Conservation (phyloP, 2,797 vertebrate species). For the Molothrus aeneus region DNA sequence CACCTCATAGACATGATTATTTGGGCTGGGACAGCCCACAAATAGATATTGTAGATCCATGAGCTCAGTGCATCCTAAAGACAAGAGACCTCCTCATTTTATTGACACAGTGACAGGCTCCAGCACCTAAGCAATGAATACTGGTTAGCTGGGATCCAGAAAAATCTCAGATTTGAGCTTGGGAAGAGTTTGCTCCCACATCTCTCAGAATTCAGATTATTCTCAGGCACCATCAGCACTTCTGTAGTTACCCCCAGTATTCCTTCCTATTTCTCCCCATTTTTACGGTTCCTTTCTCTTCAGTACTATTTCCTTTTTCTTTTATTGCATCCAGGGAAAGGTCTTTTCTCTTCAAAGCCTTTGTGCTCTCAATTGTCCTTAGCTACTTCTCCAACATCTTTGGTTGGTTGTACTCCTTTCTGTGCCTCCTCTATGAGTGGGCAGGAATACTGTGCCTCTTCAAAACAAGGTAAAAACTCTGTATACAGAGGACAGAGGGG, state of each 20-base stretch:
- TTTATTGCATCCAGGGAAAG: not conserved
- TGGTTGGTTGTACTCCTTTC: not conserved
- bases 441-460: not conserved
- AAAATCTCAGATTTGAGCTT: not conserved
- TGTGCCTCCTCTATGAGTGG: not conserved
- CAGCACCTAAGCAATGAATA: not conserved
- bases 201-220: not conserved
- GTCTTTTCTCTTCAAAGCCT: not conserved
- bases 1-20: not conserved
- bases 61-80: not conserved
- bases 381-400: not conserved
- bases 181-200: not conserved
- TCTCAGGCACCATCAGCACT: not conserved
- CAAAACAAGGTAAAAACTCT: not conserved
- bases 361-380: not conserved
- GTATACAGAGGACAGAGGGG: not conserved
- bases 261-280: not conserved
- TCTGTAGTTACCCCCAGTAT: not conserved
- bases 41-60: not conserved
- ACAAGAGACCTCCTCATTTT: not conserved
- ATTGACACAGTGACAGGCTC: not conserved
- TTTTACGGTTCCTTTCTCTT: not conserved
- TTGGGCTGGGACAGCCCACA: accelerated
- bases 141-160: not conserved
- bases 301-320: not conserved